phyloP scores from a whole-genome alignment of 1,140 invertebrate species.

The Whitmania pigra region DNA sequence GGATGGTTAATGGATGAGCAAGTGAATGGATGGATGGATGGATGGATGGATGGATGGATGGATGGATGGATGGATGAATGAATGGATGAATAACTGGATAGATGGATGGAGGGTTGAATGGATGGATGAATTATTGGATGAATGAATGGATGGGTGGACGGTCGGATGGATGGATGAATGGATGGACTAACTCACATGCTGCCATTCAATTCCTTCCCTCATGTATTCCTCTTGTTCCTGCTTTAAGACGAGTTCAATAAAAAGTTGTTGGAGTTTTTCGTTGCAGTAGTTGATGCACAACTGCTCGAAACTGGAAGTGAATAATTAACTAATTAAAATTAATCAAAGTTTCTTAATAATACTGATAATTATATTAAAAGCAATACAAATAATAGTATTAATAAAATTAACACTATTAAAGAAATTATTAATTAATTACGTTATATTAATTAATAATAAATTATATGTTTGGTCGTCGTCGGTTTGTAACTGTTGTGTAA shows the following conservation, averaged over 20 bases:
- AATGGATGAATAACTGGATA: too few relatives aligned
- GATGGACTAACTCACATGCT: neutral
- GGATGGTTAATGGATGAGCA: neutral
- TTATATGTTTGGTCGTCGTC: too few relatives aligned
- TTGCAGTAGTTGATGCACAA: slow-evolving; percentile 93
- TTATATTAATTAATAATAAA: too few relatives aligned
- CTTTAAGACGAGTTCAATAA: slow-evolving; percentile 73
- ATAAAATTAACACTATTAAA: neutral
- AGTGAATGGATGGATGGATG: too few relatives aligned
- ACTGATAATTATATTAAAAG: neutral
- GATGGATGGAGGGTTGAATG: too few relatives aligned
- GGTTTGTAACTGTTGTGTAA: too few relatives aligned
- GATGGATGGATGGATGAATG: too few relatives aligned
- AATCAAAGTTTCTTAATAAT: neutral
- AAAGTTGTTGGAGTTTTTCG: slow-evolving; percentile 92
- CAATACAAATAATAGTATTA: neutral
- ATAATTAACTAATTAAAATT: slow-evolving; percentile 19
- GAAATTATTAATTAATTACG: too few relatives aligned
- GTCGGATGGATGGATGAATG: too few relatives aligned
- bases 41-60: too few relatives aligned
- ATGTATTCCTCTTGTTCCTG: slow-evolving; percentile 71
- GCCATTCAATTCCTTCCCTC: slow-evolving; percentile 63
- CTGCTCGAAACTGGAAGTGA: slow-evolving; percentile 65
- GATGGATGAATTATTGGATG: too few relatives aligned
- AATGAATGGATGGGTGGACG: too few relatives aligned